Conservation (phyloP, 2,888 invertebrate genomes). For the Pristionchus maxplancki region DNA sequence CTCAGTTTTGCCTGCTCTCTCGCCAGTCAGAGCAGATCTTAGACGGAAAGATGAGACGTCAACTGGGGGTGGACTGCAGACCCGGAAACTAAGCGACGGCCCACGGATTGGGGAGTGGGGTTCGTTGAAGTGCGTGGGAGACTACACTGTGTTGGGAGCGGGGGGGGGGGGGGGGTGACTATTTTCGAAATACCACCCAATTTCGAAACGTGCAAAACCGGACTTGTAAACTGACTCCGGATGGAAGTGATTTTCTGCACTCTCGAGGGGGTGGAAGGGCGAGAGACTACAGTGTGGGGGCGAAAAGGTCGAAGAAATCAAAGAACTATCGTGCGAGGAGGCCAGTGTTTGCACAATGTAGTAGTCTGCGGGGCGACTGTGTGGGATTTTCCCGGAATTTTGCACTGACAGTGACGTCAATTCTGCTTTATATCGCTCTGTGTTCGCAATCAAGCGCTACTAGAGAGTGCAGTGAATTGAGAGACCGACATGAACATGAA, state of each 20-base stretch:
- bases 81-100: background rate
- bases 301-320: background rate
- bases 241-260: too few relatives aligned
- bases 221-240: too few relatives aligned
- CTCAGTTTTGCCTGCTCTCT: too few relatives aligned
- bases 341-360: background rate
- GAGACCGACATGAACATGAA: too few relatives aligned
- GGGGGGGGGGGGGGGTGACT: too few relatives aligned
- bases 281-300: background rate
- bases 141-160: background rate
- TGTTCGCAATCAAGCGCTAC: too few relatives aligned
- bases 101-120: background rate
- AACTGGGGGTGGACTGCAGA: constrained; percentile 36
- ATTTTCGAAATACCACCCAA: too few relatives aligned
- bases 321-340: background rate
- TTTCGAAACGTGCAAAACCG: too few relatives aligned
- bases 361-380: background rate
- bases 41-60: constrained; percentile 25
- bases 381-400: background rate
- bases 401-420: background rate
- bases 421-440: too few relatives aligned
- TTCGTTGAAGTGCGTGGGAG: background rate
- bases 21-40: background rate
- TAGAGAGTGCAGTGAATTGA: too few relatives aligned
- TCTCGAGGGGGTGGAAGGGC: background rate